Percentiles rank a stretch among this genome's conserved stretches.
These are phyloP conservation scores for Papilio gigon DNA, from an alignment of 2,888 invertebrate species.

Conservation along the genomic window DNA sequence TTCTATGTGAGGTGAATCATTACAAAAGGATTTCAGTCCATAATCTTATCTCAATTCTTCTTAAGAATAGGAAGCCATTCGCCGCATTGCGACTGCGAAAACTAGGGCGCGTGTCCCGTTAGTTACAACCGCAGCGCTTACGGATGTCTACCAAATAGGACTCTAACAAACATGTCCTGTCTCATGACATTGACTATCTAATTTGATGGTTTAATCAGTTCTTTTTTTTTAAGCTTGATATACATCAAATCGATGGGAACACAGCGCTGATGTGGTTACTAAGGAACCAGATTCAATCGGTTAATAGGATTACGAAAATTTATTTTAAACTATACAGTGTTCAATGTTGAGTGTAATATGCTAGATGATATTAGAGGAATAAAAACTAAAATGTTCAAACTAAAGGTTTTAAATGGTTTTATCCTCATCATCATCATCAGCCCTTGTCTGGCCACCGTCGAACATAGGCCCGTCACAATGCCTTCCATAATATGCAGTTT, in stretches of 20 bases:
- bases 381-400: no score
- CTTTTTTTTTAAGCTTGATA: not conserved
- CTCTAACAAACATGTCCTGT: conserved; percentile 13
- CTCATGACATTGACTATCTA: not conserved
- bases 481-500: no score
- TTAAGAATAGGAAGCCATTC: not conserved
- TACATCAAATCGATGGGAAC: not conserved
- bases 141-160: conserved; percentile 12
- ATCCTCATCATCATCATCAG: no score
- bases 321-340: no score
- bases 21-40: not conserved
- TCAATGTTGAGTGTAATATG: no score
- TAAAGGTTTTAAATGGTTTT: no score
- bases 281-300: not conserved
- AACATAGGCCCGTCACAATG: no score
- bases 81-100: conserved; percentile 14
- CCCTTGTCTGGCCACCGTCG: no score
- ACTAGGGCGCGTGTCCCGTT: conserved; percentile 21
- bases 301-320: no score
- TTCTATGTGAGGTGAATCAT: not conserved
- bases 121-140: not conserved
- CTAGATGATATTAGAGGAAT: no score
- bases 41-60: conserved; percentile 10
- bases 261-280: not conserved
- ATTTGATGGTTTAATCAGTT: conserved; percentile 1